Base-by-base conservation (phyloP, 2,888 invertebrate genomes). In the Orchesella flavescens region DNA sequence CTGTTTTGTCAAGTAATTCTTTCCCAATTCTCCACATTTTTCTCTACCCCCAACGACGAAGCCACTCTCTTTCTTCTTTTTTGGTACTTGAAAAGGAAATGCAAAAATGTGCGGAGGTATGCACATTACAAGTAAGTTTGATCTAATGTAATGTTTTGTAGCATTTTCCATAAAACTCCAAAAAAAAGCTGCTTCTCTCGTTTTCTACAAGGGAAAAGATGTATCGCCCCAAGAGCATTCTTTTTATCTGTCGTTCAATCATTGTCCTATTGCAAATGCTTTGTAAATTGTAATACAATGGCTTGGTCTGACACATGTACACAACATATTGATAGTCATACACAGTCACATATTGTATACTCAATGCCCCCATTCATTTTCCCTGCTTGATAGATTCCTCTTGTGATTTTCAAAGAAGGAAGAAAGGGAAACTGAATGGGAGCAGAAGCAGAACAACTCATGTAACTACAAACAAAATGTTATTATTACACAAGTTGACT, bases 91-190 rank as follows among this genome's bases (percentile, higher is more conserved):
- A 34, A 34, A 34, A 4, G 34, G 34, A 10, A 57, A 57, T 57
- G 57, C 57, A 57, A 57, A 57, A 57, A 57, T 57, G 57, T 57
- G 57, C 57, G 19, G 5, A 57, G 57, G 57, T 19, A 57, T 57
- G 57, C 57, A 57, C 57, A 57, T 34, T 34, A 34, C n/a, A 34
- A 34, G 34, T 34, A 34, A 34, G 34, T 34, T 34, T 34, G 34
- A 34, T 34, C 3, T 34, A 34, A 34, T 34, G 34, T 34, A 34
- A 57, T 19, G 19, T 2, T 4, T 2, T 3, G n/a, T 13, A n/a
- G 53, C 15, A n/a, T n/a, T 53, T 53, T n/a, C 53, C 7, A 46
- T 46, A 46, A 46, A 46, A 13, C 7, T 46, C 9, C 46, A 55
- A 55, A 55, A 9, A n/a, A 55, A 5, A 55, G n/a, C n/a, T n/a